These are phyloP conservation scores for Pherbina coryleti DNA, from an alignment of 2,888 invertebrate genomes.

Conservation along the genomic window DNA sequence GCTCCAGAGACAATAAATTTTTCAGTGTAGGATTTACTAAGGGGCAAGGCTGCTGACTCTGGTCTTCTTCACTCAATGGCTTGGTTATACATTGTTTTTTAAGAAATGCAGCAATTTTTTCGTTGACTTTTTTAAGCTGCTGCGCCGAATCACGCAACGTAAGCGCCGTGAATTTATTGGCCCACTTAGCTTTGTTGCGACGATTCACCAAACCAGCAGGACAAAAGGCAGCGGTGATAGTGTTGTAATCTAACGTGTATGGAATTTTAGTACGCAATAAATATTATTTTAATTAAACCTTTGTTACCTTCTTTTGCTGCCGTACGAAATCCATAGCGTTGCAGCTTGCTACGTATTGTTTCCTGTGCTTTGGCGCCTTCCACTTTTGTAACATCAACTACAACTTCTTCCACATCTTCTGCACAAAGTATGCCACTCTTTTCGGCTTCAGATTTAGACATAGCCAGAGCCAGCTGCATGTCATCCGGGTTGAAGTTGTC, in stretches of 20 bases:
- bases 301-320: slow-evolving; percentile 58
- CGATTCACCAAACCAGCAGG: slow-evolving; percentile 47
- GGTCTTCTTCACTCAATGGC: slow-evolving; percentile 35
- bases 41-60: slow-evolving; percentile 32
- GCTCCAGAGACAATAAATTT: slow-evolving; percentile 19
- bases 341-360: slow-evolving; percentile 71
- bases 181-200: slow-evolving; percentile 62
- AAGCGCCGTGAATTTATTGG: slow-evolving; percentile 65
- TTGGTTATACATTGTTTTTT: slow-evolving; percentile 50
- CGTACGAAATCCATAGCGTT: slow-evolving; percentile 74
- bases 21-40: slow-evolving; percentile 51
- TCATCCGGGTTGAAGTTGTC: slow-evolving; percentile 76
- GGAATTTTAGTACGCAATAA: background rate
- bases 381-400: slow-evolving; percentile 44
- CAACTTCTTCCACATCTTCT: slow-evolving; percentile 43
- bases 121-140: slow-evolving; percentile 57
- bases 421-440: slow-evolving; percentile 44
- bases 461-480: slow-evolving; percentile 76
- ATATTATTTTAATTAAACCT: background rate
- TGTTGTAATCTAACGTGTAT: slow-evolving; percentile 57
- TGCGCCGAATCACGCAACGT: slow-evolving; percentile 59
- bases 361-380: slow-evolving; percentile 42
- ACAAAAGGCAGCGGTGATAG: slow-evolving; percentile 51
- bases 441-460: slow-evolving; percentile 73
- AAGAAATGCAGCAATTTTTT: slow-evolving; percentile 57